Conservation (phyloP, 1,140 invertebrate genomes). For the Brachionus asplanchnoidis region DNA sequence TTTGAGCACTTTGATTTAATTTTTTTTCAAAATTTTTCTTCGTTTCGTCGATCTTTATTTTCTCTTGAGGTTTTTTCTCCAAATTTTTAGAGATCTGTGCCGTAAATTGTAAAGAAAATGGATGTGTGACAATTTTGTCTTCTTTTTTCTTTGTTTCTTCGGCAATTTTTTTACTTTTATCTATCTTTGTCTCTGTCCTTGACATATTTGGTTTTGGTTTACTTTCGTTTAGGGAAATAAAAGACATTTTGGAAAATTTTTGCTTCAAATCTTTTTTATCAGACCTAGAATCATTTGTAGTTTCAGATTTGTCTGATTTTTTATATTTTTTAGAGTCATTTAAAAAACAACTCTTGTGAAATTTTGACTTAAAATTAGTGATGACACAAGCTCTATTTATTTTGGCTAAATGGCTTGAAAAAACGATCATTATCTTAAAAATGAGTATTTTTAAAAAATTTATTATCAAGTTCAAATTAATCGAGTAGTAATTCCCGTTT, state of each 20-base stretch:
- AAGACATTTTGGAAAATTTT: background rate
- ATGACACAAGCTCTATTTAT: background rate
- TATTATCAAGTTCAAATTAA: background rate
- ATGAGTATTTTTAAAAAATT: background rate
- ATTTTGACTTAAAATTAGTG: background rate
- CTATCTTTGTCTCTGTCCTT: background rate
- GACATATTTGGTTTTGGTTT: background rate
- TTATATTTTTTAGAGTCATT: background rate
- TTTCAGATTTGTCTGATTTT: background rate
- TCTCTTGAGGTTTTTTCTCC: background rate
- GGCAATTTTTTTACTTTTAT: background rate
- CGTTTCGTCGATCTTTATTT: too few relatives aligned
- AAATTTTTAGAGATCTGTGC: background rate
- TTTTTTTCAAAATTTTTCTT: background rate
- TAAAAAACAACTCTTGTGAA: background rate
- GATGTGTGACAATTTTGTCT: background rate
- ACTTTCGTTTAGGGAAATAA: background rate
- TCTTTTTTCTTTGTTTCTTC: background rate
- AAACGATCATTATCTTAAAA: background rate
- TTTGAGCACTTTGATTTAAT: background rate
- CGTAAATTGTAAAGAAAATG: background rate
- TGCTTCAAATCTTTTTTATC: background rate
- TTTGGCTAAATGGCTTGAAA: background rate
- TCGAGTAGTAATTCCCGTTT: constrained; percentile 10
- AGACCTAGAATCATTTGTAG: background rate